These are phyloP conservation scores for Azorinus chamasolen DNA, from an alignment of 2,888 invertebrate species.

Conservation along the genomic window DNA sequence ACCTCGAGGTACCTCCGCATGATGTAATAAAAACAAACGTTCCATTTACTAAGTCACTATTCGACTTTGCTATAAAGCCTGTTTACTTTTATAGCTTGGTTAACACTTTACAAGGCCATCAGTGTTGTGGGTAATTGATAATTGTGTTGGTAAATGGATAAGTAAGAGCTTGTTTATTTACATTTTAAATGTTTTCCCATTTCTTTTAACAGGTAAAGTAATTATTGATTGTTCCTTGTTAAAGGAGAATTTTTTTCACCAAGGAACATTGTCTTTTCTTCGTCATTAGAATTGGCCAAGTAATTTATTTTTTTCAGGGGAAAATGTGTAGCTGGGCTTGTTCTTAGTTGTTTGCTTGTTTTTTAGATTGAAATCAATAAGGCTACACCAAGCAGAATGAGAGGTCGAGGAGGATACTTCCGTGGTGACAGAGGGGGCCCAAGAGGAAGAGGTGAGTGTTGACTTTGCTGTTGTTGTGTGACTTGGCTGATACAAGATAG, in stretches of 20 bases:
- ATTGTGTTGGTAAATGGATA: not conserved
- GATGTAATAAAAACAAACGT: constrained; percentile 91
- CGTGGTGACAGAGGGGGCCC: constrained; percentile 75
- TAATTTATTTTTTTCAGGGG: constrained; percentile 29
- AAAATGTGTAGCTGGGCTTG: not conserved
- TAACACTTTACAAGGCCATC: not conserved
- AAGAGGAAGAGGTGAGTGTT: constrained; percentile 72
- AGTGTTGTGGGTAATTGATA: constrained; percentile 7
- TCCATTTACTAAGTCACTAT: too few relatives aligned
- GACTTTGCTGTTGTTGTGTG: too few relatives aligned
- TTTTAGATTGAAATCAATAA: constrained; percentile 93
- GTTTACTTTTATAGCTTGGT: constrained; percentile 3
- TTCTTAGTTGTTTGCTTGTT: not conserved
- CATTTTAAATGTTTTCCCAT: constrained; percentile 10
- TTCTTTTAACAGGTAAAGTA: constrained; percentile 66
- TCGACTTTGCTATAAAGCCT: too few relatives aligned
- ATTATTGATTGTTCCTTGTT: constrained; percentile 37
- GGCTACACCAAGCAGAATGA: constrained; percentile 91
- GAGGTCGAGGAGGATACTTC: constrained; percentile 78
- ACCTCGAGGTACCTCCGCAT: constrained; percentile 79
- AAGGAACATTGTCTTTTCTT: constrained; percentile 1
- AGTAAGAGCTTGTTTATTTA: constrained; percentile 5
- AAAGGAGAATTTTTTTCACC: constrained; percentile 20
- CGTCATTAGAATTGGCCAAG: not conserved
- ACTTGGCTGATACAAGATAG: too few relatives aligned